Conservation (phyloP, 2,113 vertebrate genomes). For the Phoenicopterus ruber region DNA sequence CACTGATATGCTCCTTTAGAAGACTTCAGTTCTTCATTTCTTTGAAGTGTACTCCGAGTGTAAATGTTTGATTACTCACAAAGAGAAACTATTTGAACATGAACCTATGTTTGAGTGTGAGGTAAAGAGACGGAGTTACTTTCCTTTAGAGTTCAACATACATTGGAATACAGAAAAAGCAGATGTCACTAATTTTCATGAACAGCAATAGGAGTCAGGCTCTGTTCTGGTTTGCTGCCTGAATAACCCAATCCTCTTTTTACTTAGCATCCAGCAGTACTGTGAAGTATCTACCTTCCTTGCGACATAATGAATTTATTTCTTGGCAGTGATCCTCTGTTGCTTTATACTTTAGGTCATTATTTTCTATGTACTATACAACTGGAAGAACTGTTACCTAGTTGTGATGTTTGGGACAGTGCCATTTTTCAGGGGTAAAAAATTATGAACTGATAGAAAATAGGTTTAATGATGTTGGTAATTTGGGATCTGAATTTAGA, state of each 20-base stretch:
- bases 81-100: neutral
- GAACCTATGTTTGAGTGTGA: neutral
- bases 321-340: neutral
- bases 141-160: neutral
- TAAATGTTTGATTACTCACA: neutral
- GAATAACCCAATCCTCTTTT: neutral
- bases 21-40: neutral
- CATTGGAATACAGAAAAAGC: neutral
- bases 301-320: neutral
- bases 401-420: neutral
- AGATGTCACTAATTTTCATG: neutral
- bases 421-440: neutral
- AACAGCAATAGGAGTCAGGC: neutral
- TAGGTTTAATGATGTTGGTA: neutral
- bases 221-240: neutral
- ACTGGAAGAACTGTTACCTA: neutral
- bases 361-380: neutral
- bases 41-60: neutral
- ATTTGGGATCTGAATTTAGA: neutral
- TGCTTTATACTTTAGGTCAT: neutral
- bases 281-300: neutral
- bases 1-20: neutral
- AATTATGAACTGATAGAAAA: neutral
- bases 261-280: neutral
- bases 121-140: neutral